Evolutionary conservation across 1,140 invertebrate species (phyloP).

Genomic region (Glossosoma conforme): DNA sequence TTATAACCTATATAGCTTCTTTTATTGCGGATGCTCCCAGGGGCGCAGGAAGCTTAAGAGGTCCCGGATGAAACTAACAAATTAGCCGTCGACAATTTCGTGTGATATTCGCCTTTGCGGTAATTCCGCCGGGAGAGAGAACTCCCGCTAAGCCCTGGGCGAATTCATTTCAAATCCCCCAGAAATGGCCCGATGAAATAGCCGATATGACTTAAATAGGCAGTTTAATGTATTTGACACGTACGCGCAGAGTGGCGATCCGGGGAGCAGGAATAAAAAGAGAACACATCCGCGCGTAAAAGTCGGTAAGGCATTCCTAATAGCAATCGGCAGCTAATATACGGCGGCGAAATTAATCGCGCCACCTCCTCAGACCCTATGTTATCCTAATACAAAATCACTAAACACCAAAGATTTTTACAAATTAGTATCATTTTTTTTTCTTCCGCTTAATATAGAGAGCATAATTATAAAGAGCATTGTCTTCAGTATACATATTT

Average conservation of each 20-base stretch:
- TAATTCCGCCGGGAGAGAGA: conserved; percentile 6
- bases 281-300: conserved; percentile 18
- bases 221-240: conserved; percentile 29
- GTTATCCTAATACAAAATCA: conserved; percentile 2
- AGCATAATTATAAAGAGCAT: too few relatives aligned
- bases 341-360: conserved; percentile 23
- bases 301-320: conserved; percentile 21
- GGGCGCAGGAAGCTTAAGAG: too few relatives aligned
- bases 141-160: conserved; percentile 12
- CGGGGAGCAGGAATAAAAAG: conserved; percentile 13
- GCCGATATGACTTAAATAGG: conserved; percentile 31
- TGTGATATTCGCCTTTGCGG: conserved; percentile 11
- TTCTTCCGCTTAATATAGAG: too few relatives aligned
- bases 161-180: conserved; percentile 28
- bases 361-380: background rate
- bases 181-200: conserved; percentile 28
- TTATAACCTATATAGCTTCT: too few relatives aligned
- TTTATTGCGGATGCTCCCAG: too few relatives aligned
- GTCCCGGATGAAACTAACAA: too few relatives aligned
- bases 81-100: too few relatives aligned
- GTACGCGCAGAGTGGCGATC: conserved; percentile 23
- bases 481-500: too few relatives aligned
- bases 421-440: too few relatives aligned
- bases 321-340: conserved; percentile 26
- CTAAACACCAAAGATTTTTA: too few relatives aligned